Conservation (phyloP, 2,797 vertebrate species). For the Myioborus miniatus region DNA sequence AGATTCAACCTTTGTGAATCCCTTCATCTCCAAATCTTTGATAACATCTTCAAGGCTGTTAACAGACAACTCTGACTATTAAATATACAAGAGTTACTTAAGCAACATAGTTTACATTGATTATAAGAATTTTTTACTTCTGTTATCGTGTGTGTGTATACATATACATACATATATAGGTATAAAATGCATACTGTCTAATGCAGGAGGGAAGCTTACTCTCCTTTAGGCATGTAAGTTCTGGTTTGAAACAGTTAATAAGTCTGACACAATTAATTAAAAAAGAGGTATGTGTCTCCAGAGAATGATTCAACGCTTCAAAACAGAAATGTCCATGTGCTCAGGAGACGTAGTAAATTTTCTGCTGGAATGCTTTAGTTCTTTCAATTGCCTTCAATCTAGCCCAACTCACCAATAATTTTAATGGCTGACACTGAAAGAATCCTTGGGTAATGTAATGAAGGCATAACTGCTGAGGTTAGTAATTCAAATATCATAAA, state of each 20-base stretch:
- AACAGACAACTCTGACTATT: slow-evolving; percentile 31
- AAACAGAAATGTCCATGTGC: background rate
- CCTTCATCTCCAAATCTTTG: slow-evolving; percentile 73
- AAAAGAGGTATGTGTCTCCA: background rate
- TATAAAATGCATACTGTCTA: background rate
- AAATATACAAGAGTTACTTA: background rate
- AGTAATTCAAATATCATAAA: background rate
- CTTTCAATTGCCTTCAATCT: background rate
- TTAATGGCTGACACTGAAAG: background rate
- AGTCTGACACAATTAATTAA: background rate
- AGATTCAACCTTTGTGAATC: slow-evolving; percentile 81
- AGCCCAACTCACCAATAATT: background rate
- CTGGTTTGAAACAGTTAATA: background rate
- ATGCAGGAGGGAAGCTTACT: background rate
- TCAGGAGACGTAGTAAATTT: background rate
- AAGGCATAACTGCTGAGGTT: background rate
- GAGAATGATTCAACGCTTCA: background rate
- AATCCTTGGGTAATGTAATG: background rate
- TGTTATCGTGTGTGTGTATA: background rate
- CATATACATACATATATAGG: background rate
- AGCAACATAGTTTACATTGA: background rate
- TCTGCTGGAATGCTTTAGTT: background rate
- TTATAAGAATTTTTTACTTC: background rate
- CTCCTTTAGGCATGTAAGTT: background rate
- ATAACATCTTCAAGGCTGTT: slow-evolving; percentile 83